Conservation (phyloP, 2,113 vertebrate genomes). For the Mellivora capensis region DNA sequence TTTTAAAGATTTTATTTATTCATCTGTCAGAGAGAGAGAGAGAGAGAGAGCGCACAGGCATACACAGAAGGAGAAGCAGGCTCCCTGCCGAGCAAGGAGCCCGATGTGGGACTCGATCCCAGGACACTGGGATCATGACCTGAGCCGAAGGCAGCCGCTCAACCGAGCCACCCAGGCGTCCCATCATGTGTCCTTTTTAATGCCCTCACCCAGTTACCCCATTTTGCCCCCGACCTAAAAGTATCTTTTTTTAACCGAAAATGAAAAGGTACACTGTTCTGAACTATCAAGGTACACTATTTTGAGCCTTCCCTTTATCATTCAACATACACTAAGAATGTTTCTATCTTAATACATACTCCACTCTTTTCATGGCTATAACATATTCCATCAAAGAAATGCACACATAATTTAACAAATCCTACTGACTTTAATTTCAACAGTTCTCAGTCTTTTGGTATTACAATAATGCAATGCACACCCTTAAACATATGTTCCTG, state of each 20-base stretch:
- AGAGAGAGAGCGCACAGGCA: too few species aligned
- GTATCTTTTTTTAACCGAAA: neutral
- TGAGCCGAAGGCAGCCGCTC: too few species aligned
- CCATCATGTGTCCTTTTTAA: neutral
- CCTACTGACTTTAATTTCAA: neutral
- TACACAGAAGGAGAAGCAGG: too few species aligned
- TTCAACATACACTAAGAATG: neutral
- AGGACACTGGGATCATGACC: too few species aligned
- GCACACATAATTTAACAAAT: neutral
- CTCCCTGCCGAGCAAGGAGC: too few species aligned
- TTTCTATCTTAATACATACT: neutral
- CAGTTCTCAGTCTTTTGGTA: neutral
- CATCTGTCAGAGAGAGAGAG: too few species aligned
- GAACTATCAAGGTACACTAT: neutral
- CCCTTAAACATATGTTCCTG: neutral
- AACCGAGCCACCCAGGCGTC: too few species aligned
- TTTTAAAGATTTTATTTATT: too few species aligned
- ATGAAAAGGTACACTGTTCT: neutral
- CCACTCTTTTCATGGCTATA: neutral
- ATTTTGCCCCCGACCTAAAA: neutral
- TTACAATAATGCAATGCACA: neutral
- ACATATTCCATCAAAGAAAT: neutral
- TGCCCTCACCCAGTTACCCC: neutral
- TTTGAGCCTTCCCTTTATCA: neutral
- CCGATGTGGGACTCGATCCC: too few species aligned